phyloP scores from a whole-genome alignment of 2,797 vertebrate species.

The Malacoraja senta region DNA sequence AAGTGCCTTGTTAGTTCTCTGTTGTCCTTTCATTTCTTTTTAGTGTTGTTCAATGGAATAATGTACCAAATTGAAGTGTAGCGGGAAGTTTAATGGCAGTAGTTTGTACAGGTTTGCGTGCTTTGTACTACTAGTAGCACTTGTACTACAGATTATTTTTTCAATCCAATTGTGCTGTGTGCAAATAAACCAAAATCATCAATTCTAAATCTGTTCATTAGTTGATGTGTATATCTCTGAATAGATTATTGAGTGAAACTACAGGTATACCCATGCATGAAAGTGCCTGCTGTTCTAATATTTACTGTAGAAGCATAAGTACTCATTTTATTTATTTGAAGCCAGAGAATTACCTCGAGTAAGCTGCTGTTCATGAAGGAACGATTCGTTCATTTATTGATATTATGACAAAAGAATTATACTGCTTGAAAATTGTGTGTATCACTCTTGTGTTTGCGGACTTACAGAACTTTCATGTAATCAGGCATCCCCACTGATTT shows the following conservation, averaged over 20 bases:
- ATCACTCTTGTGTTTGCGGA: background rate
- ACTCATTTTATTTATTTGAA: slow-evolving; percentile 55
- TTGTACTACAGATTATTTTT: background rate
- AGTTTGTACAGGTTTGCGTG: slow-evolving; percentile 22
- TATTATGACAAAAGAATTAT: background rate
- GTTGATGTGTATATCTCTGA: slow-evolving; percentile 39
- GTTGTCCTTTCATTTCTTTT: slow-evolving; percentile 54
- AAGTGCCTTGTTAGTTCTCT: slow-evolving; percentile 51
- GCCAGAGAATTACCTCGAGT: slow-evolving; percentile 39
- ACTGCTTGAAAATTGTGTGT: slow-evolving; percentile 30
- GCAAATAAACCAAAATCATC: slow-evolving; percentile 7
- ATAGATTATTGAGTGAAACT: slow-evolving; percentile 44
- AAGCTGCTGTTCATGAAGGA: background rate
- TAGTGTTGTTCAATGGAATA: slow-evolving; percentile 18
- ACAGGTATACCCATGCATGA: slow-evolving; percentile 40
- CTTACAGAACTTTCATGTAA: background rate
- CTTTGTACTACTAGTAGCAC: slow-evolving; percentile 23
- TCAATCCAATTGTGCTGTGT: slow-evolving; percentile 10
- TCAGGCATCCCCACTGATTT: background rate
- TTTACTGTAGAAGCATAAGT: slow-evolving; percentile 46
- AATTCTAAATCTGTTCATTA: background rate
- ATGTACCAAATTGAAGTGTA: slow-evolving; percentile 1
- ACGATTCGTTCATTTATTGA: background rate
- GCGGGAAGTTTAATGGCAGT: slow-evolving; percentile 3
- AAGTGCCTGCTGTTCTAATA: slow-evolving; percentile 42